Evolutionary conservation across 1,140 invertebrate genomes (phyloP), one percentile per base, ranked within the genome.

Genomic region (Brachionus koreanus): DNA sequence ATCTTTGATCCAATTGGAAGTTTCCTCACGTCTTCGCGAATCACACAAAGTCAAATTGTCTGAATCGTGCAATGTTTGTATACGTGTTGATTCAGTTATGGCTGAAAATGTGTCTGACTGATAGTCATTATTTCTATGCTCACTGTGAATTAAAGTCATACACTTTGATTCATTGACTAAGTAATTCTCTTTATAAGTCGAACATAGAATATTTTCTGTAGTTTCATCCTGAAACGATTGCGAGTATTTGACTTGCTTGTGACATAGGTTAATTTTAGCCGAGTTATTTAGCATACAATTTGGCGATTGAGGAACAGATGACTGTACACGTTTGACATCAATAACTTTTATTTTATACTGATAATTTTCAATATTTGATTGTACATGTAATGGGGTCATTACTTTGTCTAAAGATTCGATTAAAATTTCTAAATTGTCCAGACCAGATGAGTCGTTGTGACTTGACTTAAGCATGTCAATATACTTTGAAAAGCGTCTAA

Each of bases 41-140:
- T 79, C 76, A n/a, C 61, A 61, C 49, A 79, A 39, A 23, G 49
- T 57, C 33, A 79, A 35, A 19, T 61, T 79, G 39, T 79, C 39
- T 0, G 76, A 23, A 25, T 79, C 61, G 49, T 79, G 46, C 13
- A 79, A 25, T 9, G 76, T 57, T 43, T 79, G 76, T 16, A 79
- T 79, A 16, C 76, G 76, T 1, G 76, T 79, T 29, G 76, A 79
- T 29, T 79, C 76, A 9, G 76, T 79, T 29, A 79, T 79, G 23
- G 76, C 76, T 19, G 49, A 61, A 65, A 79, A 79, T 13, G 76
- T 61, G 33, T 57, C 49, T 7, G 46, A 61, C 23, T 57, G 61
- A 42, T 57, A 79, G 37, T 79, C 76, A 23, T 77, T 57, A 12
- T 77, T 39, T 33, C 29, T 39, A 49, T 61, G 35, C 29, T 61